Evolutionary conservation across 2,888 invertebrate genomes (phyloP).

Genomic region (Gymnocheta viridis): DNA sequence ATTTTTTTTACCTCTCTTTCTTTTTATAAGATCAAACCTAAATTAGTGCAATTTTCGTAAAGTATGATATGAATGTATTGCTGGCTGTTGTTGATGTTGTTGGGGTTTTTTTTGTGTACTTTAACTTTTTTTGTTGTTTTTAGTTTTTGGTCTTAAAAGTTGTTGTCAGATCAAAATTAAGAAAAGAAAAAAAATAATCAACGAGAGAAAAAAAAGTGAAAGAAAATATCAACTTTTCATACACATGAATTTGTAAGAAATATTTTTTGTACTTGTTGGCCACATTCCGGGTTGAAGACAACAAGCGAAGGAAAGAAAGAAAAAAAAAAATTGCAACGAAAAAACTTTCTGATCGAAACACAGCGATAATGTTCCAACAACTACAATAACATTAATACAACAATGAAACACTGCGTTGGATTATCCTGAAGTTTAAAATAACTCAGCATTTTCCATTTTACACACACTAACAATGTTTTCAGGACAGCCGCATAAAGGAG

Average conservation of each 20-base stretch:
- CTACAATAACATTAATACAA: constrained; percentile 47
- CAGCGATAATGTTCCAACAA: constrained; percentile 67
- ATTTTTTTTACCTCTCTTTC: background rate
- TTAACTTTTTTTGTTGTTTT: constrained; percentile 9
- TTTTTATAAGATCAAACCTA: constrained; percentile 53
- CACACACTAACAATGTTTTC: constrained; percentile 45
- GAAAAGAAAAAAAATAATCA: background rate
- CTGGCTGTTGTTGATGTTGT: constrained; percentile 17
- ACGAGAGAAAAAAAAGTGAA: constrained; percentile 51
- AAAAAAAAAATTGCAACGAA: background rate
- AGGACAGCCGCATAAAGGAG: background rate
- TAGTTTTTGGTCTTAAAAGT: background rate
- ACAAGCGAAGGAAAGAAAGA: constrained; percentile 12
- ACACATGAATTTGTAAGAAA: constrained; percentile 57
- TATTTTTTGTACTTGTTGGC: constrained; percentile 66
- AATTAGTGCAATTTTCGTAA: constrained; percentile 69
- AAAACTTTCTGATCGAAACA: constrained; percentile 67
- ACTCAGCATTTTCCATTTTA: constrained; percentile 62
- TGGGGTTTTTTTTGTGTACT: constrained; percentile 1
- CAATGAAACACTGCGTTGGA: constrained; percentile 61
- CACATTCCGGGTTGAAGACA: constrained; percentile 63
- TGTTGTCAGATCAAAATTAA: constrained; percentile 61
- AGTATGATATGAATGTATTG: constrained; percentile 61
- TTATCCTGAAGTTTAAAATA: constrained; percentile 67
- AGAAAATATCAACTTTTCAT: constrained; percentile 62